A percentile compares a stretch with the other conserved stretches of the same genome.
phyloP scores from a whole-genome alignment of 2,888 invertebrate species.

The Leucania comma region DNA sequence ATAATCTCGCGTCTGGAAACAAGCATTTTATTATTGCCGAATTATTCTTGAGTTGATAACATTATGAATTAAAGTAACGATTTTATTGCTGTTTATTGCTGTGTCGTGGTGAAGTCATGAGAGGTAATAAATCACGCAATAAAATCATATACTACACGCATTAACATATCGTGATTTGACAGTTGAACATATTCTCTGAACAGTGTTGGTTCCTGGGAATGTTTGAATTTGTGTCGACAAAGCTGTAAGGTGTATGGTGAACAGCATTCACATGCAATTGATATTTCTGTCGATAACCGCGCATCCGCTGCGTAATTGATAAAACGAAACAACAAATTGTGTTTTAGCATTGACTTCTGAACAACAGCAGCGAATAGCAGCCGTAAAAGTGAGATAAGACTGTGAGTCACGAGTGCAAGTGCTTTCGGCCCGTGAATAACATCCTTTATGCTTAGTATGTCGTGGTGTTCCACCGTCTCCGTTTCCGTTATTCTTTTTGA shows the following conservation, averaged over 20 bases:
- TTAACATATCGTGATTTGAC: conserved; percentile 39
- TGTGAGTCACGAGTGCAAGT: conserved; percentile 78
- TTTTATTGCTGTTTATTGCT: conserved; percentile 61
- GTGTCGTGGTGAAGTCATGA: conserved; percentile 70
- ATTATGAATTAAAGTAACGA: conserved; percentile 68
- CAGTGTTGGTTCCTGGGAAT: conserved; percentile 31
- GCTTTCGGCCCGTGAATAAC: conserved; percentile 83
- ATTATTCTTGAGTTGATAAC: conserved; percentile 66
- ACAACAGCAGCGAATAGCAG: conserved; percentile 74
- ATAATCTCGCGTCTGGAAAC: conserved; percentile 71
- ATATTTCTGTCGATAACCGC: conserved; percentile 74
- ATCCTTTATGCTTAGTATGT: conserved; percentile 78
- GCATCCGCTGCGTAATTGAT: conserved; percentile 83
- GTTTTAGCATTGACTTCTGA: conserved; percentile 70
- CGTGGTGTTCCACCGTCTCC: conserved; percentile 67
- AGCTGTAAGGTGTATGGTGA: conserved; percentile 44
- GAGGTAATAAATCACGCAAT: conserved; percentile 49
- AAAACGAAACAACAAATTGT: conserved; percentile 78
- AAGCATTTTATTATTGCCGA: conserved; percentile 70
- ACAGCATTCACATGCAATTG: conserved; percentile 68
- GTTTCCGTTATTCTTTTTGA: conserved; percentile 83
- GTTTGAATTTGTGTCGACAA: conserved; percentile 43
- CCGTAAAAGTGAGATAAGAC: conserved; percentile 84
- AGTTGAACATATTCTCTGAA: conserved; percentile 33
- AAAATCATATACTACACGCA: conserved; percentile 46